Percentiles rank a stretch among this genome's conserved stretches.
Evolutionary conservation across 2,888 invertebrate genomes (phyloP).

Genomic region (Incurvaria masculella): DNA sequence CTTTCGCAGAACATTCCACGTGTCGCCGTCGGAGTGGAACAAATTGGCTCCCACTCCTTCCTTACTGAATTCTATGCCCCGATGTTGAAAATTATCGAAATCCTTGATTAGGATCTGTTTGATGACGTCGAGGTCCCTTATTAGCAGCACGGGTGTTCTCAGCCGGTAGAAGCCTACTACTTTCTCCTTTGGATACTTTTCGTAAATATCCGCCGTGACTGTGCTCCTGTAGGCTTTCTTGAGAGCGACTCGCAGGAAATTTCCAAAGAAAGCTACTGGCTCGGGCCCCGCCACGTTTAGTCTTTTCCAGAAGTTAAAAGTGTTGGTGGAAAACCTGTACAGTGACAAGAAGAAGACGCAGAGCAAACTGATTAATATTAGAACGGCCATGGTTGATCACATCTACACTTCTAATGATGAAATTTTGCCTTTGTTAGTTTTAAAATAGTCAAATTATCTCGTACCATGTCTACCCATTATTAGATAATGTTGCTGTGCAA

Average conservation of each 20-base stretch:
- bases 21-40: constrained; percentile 9
- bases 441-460: too few relatives aligned
- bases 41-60: constrained; percentile 5
- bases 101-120: constrained; percentile 8
- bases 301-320: not conserved
- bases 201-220: not conserved
- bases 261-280: constrained; percentile 1
- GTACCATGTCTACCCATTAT: too few relatives aligned
- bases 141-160: not conserved
- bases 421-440: too few relatives aligned
- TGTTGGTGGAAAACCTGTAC: not conserved
- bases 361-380: too few relatives aligned
- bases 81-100: constrained; percentile 7
- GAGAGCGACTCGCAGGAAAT: not conserved
- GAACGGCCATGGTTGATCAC: too few relatives aligned
- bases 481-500: too few relatives aligned
- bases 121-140: constrained; percentile 4
- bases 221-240: not conserved
- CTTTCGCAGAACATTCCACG: constrained; percentile 9
- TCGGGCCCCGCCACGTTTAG: not conserved
- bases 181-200: not conserved
- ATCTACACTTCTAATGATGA: too few relatives aligned
- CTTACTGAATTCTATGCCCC: constrained; percentile 7
- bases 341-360: too few relatives aligned
- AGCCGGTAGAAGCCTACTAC: not conserved